Evolutionary conservation across 2,888 invertebrate genomes (phyloP).

Genomic region (Sarcophaga caerulescens): DNA sequence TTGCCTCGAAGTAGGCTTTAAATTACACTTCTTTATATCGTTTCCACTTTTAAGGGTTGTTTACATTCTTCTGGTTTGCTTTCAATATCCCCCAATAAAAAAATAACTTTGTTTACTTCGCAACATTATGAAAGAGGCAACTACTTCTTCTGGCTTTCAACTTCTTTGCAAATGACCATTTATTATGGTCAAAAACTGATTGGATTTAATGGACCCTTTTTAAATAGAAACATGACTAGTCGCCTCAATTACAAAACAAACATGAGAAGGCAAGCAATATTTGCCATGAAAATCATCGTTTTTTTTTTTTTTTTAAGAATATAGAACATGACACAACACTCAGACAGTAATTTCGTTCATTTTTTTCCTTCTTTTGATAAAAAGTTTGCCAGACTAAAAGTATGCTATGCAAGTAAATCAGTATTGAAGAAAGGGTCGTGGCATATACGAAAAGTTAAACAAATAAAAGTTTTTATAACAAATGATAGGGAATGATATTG

Average conservation of each 20-base stretch:
- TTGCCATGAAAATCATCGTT: not conserved
- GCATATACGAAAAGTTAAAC: not conserved
- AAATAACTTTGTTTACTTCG: not conserved
- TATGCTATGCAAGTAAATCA: not conserved
- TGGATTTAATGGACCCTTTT: conserved; percentile 51
- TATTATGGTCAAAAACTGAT: conserved; percentile 53
- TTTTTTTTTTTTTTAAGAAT: not conserved
- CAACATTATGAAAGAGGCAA: conserved; percentile 2
- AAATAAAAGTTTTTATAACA: not conserved
- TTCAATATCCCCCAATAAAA: no score
- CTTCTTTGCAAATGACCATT: conserved; percentile 34
- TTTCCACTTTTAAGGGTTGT: not conserved
- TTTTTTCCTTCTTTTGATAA: not conserved
- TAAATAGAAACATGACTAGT: conserved; percentile 6
- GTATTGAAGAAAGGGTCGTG: not conserved
- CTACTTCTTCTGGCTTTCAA: conserved; percentile 10
- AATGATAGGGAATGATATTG: not conserved
- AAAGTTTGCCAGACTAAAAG: not conserved
- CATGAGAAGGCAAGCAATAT: conserved; percentile 19
- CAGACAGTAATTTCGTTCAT: conserved; percentile 38
- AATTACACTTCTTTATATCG: not conserved
- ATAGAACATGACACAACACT: conserved; percentile 52
- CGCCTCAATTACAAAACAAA: conserved; percentile 15
- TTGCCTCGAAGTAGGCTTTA: not conserved
- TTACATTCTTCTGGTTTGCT: not conserved